phyloP scores from a whole-genome alignment of 2,113 vertebrate genomes.

The Pomatostomus ruficeps region DNA sequence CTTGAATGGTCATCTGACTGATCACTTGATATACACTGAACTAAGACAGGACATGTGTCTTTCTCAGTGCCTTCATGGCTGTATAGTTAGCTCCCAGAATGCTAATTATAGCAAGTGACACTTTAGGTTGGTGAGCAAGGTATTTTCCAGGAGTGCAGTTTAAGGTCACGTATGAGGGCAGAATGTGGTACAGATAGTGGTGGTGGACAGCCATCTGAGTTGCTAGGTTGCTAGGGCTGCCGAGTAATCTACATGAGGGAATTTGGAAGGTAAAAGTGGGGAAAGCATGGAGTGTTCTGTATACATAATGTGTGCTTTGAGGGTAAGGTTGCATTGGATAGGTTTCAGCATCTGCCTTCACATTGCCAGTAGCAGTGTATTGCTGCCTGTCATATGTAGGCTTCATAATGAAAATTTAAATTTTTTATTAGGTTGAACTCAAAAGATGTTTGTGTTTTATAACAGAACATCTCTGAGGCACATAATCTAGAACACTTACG shows the following conservation, averaged over 20 bases:
- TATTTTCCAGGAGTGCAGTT: slow-evolving; percentile 25
- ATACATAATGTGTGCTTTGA: not conserved
- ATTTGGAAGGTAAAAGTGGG: not conserved
- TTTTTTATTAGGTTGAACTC: not conserved
- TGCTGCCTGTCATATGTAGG: not conserved
- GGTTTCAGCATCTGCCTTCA: not conserved
- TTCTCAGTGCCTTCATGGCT: not conserved
- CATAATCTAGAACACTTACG: not conserved
- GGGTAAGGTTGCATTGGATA: not conserved
- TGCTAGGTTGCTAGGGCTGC: not conserved
- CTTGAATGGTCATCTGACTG: not conserved
- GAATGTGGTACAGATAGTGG: not conserved
- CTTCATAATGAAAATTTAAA: not conserved
- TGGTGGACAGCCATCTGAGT: not conserved
- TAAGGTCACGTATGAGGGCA: not conserved
- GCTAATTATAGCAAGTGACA: slow-evolving; percentile 44
- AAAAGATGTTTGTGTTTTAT: not conserved
- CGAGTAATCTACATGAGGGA: not conserved
- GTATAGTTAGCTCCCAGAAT: not conserved
- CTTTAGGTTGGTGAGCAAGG: not conserved
- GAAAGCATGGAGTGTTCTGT: not conserved
- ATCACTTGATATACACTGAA: not conserved
- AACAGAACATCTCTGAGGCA: not conserved
- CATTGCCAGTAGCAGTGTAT: not conserved
- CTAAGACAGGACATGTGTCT: not conserved